Evolutionary conservation across 1,140 invertebrate species (phyloP).

Genomic region (Cryptotermes secundus): DNA sequence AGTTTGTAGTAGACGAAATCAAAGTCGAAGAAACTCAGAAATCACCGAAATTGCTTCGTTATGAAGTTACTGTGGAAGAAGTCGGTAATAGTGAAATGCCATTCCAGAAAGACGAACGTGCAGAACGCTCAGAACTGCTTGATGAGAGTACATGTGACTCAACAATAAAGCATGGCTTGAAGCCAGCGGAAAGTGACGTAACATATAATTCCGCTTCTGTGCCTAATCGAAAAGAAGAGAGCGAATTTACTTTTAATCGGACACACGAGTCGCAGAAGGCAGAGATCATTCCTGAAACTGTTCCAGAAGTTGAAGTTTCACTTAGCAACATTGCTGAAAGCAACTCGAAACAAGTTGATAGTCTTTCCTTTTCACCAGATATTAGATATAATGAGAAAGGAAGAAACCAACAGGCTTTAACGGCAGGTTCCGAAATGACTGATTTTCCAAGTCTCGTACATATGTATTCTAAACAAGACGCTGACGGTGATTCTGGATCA

Average conservation of each 20-base stretch:
- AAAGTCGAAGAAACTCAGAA: constrained; percentile 27
- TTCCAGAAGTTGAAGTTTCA: background rate
- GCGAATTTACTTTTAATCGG: background rate
- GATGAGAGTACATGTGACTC: too few species aligned
- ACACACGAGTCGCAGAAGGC: background rate
- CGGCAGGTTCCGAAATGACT: background rate
- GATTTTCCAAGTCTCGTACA: background rate
- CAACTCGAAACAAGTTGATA: background rate
- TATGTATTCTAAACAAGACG: background rate
- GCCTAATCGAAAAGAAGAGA: background rate
- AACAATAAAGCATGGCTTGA: too few species aligned
- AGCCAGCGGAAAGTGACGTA: too few species aligned
- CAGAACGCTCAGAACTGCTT: background rate
- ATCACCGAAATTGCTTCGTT: constrained; percentile 30
- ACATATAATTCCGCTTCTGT: background rate
- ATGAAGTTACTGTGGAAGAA: constrained; percentile 36
- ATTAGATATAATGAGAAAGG: background rate
- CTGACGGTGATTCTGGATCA: background rate
- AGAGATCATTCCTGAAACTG: background rate
- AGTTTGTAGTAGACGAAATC: constrained; percentile 28
- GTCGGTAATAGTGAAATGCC: background rate
- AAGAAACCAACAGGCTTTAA: background rate
- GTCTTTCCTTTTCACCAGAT: background rate
- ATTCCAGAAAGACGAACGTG: background rate
- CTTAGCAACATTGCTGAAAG: background rate